Percentiles rank a stretch among this genome's conserved stretches.
Conservation (phyloP, 2,888 invertebrate genomes). For the Bellardia bayeri region DNA sequence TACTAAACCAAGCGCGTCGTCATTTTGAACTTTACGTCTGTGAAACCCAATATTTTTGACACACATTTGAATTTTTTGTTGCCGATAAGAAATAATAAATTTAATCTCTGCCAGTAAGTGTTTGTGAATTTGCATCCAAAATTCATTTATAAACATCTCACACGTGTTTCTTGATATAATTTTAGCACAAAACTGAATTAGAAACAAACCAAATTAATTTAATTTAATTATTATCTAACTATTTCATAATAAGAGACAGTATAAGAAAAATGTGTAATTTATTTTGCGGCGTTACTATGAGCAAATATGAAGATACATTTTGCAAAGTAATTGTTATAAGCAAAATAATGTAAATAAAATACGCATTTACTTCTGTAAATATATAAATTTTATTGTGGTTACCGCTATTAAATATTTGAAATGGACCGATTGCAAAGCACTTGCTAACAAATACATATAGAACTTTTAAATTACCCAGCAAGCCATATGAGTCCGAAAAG, state of each 20-base stretch:
- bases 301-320: too few relatives aligned
- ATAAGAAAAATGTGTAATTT: too few relatives aligned
- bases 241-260: slow-evolving; percentile 2
- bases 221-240: neutral
- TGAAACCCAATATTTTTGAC: slow-evolving; percentile 20
- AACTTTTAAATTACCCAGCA: too few relatives aligned
- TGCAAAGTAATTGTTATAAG: too few relatives aligned
- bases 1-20: neutral
- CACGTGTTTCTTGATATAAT: slow-evolving; percentile 22
- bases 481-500: too few relatives aligned
- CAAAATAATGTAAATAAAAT: too few relatives aligned
- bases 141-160: neutral
- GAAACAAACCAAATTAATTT: slow-evolving; percentile 6
- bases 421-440: too few relatives aligned
- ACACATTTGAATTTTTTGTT: slow-evolving; percentile 1
- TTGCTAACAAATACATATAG: too few relatives aligned
- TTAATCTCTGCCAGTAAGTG: neutral
- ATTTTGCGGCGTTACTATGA: too few relatives aligned
- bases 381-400: too few relatives aligned
- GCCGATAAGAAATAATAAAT: neutral
- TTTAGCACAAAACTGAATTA: neutral
- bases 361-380: too few relatives aligned
- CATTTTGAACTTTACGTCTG: slow-evolving; percentile 22
- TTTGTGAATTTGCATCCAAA: neutral
- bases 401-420: too few relatives aligned